Base-by-base conservation (phyloP, 2,888 invertebrate genomes). In the Hipparchia sbordonii region DNA sequence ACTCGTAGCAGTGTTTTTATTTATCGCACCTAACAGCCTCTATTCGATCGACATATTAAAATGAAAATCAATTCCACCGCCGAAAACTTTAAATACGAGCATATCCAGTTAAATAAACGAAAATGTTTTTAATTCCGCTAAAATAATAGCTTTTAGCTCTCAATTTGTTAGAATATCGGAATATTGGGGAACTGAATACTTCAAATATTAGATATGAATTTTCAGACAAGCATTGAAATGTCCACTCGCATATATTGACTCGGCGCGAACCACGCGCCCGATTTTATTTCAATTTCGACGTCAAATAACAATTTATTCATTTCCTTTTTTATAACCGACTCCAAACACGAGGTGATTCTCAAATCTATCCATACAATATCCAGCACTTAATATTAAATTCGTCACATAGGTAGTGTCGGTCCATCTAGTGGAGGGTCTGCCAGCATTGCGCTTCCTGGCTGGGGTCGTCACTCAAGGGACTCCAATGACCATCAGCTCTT, bases 211-310 rank as follows among this genome's bases (percentile, higher is more conserved):
- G 65, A 65, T 65, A 65, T 65, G 65, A 65, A 65, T 65, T 65
- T 65, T 52, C 12, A 13, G 65, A 65, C 65, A 51, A 65, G 65
- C 51, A 33, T 6, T 65, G 65, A 65, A 65, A 65, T 65, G 65
- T 65, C 65, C 52, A 33, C 33, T 52, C 33, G 52, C 52, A 63
- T 51, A 63, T 51, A 63, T 63, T 63, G 63, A 51, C 63, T 63
- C 63, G 2, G 65, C 65, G 65, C 6, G 51, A 52, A 7, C 65
- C 52, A 52, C 23, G 52, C 56, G 71, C 68, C 68, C 73, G 59
- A 71, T 74, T 74, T 71, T 60, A 68, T 71, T 74, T 68, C 73
- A 68, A 71, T 74, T 71, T 54, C 65, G 65, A 71, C 60, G 57
- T 62, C 70, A 73, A 71, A 74, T 74, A 74, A 71, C 59, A 65